Evolutionary conservation across 1,140 invertebrate species (phyloP), one percentile per base, ranked within the genome.

Genomic region (Trichonephila inaurata): DNA sequence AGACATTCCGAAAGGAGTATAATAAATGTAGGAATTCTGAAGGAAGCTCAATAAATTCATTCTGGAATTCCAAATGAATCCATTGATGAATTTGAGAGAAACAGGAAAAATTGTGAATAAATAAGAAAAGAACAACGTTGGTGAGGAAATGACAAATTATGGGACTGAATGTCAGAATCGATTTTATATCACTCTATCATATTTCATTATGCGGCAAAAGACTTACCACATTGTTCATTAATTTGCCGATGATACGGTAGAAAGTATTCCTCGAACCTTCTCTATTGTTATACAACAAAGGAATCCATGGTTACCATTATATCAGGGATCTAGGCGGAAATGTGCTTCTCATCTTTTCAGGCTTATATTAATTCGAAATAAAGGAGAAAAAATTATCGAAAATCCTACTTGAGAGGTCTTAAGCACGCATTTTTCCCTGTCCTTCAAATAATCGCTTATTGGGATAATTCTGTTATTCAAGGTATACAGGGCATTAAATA

Each of bases 141-240:
- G 16, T 6, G 58, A 33, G 16, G 85, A 64, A 40, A 87, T 87
- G 85, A 87, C 85, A 87, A 87, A 87, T 87, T 87, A 64, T 64
- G 85, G 61, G 60, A 64, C 12, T 33, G 85, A 40, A 64, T 64
- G 58, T 87, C 60, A 64, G 28, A 87, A 87, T 87, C 61, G 85
- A 87, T 87, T 87, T 87, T 87, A 87, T 87, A 87, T 87, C 85
- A 40, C 60, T 87, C 61, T 64, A 87, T 87, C 61, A 87, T 87
- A n/a, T 61, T 87, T 66, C 85, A 87, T 87, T 87, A 87, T 28
- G 60, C 85, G 51, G 85, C 12, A 66, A 87, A 66, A 87, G 85
- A 83, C 69, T 83, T 44, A 61, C 28, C 19, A 87, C 85, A 62
- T 87, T 62, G 61, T 87, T 87, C 85, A 87, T 87, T 87, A 87